These are phyloP conservation scores for Margarornis squamiger DNA, from an alignment of 2,797 vertebrate species.

Conservation along the genomic window DNA sequence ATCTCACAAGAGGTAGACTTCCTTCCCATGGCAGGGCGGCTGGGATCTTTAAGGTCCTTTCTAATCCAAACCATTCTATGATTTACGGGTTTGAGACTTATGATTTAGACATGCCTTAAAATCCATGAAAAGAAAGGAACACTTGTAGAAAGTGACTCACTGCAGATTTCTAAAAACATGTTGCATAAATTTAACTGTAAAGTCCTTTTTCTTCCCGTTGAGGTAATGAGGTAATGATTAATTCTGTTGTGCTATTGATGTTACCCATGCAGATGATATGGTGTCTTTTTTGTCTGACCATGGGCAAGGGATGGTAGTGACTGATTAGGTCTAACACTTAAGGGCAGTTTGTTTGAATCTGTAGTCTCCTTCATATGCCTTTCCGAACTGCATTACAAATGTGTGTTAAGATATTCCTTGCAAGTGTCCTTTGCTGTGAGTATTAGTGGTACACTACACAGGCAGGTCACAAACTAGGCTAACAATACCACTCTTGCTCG, in stretches of 20 bases:
- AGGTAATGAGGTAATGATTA: background rate
- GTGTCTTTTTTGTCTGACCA: background rate
- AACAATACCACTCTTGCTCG: background rate
- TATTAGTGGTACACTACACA: background rate
- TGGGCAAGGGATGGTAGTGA: background rate
- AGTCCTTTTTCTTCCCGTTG: background rate
- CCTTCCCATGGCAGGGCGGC: background rate
- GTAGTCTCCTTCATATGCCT: background rate
- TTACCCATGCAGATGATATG: accelerated
- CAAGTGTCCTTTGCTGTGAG: background rate
- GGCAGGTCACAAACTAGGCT: background rate
- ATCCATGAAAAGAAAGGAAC: background rate
- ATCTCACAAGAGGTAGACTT: background rate
- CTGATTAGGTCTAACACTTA: background rate
- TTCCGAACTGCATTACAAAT: background rate
- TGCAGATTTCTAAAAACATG: background rate
- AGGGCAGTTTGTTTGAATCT: background rate
- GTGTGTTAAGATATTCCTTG: background rate
- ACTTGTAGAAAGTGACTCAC: background rate
- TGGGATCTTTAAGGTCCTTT: background rate
- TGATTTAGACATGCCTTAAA: background rate
- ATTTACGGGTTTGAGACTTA: background rate
- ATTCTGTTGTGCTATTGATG: background rate
- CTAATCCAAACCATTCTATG: background rate
- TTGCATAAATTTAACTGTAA: background rate